Evolutionary conservation across 1,140 invertebrate genomes (phyloP), one percentile per base, ranked within the genome.

Genomic region (Amyelois transitella): DNA sequence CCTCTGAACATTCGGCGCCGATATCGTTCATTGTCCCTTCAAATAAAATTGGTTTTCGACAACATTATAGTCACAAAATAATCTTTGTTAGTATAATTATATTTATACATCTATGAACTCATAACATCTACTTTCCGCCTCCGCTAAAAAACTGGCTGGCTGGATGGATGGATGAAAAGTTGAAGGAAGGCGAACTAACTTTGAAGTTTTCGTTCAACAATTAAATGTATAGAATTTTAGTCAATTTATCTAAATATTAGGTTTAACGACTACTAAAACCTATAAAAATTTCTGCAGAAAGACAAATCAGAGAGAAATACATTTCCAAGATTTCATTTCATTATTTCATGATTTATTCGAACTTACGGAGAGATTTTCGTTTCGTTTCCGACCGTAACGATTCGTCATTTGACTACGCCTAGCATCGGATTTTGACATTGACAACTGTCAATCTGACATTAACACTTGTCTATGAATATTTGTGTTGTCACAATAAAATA

Each of bases 1-100:
- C 77, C 80, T 89, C 88, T 24, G 81, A 72, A 66, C 86, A 82
- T 76, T 89, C 88, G 43, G 84, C 78, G 38, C 74, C 75, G 64
- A 71, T 72, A 72, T 88, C 81, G 73, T 80, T 88, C 85, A 88
- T 88, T 81, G 62, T 88, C 74, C 64, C 67, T 58, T 83, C 66
- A 83, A 71, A 72, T 62, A 28, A 66, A 64, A 69, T 53, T 52
- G 80, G 85, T 85, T 75, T 76, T 84, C 77, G 48, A 20, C 44
- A 58, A 60, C 66, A 43, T 74, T 77, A 78, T 55, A 71, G 69
- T 69, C 55, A 78, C 67, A 54, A 51, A 50, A 60, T 38, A 60
- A 17, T 18, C 19, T 51, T 38, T 24, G 51, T 53, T 44, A 18
- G n/a, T n/a, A n/a, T n/a, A n/a, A n/a, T 44, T 38, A 43, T 43